Conservation (phyloP, 2,113 vertebrate species). For the Murina feae region DNA sequence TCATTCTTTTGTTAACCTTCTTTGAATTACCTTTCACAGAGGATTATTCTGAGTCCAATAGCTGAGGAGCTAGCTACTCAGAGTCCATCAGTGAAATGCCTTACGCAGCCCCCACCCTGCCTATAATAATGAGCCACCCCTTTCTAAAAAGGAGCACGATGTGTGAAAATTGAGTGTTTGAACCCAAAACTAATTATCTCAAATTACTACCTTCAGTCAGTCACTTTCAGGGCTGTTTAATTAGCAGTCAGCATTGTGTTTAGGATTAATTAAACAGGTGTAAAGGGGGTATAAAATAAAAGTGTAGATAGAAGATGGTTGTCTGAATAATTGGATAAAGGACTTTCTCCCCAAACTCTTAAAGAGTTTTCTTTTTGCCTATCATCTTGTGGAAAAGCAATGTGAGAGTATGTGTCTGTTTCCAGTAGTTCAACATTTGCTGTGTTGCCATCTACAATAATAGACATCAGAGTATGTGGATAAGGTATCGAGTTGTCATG, state of each 20-base stretch:
- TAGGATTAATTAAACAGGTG: slow-evolving; percentile 78
- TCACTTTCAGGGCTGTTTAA: slow-evolving; percentile 74
- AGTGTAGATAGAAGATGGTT: slow-evolving; percentile 53
- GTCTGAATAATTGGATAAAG: slow-evolving; percentile 60
- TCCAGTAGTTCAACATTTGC: not conserved
- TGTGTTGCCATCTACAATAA: not conserved
- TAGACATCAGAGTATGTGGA: not conserved
- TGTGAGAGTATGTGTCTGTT: not conserved
- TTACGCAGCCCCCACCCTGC: slow-evolving; percentile 27
- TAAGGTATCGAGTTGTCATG: not conserved
- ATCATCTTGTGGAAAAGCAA: slow-evolving; percentile 3
- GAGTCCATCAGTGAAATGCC: slow-evolving; percentile 52
- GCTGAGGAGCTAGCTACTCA: not conserved
- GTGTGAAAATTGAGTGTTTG: slow-evolving; percentile 75
- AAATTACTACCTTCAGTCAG: slow-evolving; percentile 77
- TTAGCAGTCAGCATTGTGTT: slow-evolving; percentile 73
- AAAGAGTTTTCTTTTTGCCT: slow-evolving; percentile 39
- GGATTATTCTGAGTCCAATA: not conserved
- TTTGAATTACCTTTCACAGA: not conserved
- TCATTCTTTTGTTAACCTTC: not conserved
- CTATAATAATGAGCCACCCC: slow-evolving; percentile 63
- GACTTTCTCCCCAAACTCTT: slow-evolving; percentile 58
- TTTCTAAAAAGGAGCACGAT: slow-evolving; percentile 74
- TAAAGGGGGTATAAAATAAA: slow-evolving; percentile 73
- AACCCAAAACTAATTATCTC: slow-evolving; percentile 78